Evolutionary conservation across 2,888 invertebrate species (phyloP), one percentile per base, ranked within the genome.

Genomic region (Drosophila borborema): DNA sequence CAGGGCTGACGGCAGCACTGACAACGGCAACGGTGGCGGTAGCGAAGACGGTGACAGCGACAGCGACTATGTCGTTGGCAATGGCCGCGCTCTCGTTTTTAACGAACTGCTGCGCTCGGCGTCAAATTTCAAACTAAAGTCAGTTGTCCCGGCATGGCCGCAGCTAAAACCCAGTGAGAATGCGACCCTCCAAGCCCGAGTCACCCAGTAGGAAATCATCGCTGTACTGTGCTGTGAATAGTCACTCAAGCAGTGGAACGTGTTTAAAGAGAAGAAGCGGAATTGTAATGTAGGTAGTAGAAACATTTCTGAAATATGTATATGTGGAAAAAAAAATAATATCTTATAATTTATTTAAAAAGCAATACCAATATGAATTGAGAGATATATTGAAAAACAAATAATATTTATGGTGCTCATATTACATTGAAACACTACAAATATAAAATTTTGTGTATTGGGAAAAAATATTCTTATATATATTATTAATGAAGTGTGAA

Each of bases 51-150:
- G 18, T n/a, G 58, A 74, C 72, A 38, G 48, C 20, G 63, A 34
- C 64, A 62, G 61, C 56, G 68, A 53, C 63, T 61, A 23, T 46
- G 49, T 43, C 72, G 64, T 18, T 67, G 76, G 64, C 80, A 67
- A 76, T 82, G 71, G 86, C 81, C 78, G 79, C 72, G 76, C 81
- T 77, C 75, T 79, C 74, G 79, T 64, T 72, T 74, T 69, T 58
- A 62, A 77, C 82, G 80, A 68, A 81, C 84, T 81, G 84, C 79
- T 80, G 76, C 72, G 77, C 79, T 90, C 91, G 80, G 82, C 82
- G 77, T 89, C 84, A 81, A 90, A 89, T 82, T 82, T 82, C 81
- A 79, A 82, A 90, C 91, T 90, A 81, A 90, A 90, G 75, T 80
- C 82, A 74, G 75, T 79, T 77, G 54, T 72, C 67, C 75, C 74